phyloP scores from a whole-genome alignment of 2,113 vertebrate genomes.

The Propithecus coquereli region DNA sequence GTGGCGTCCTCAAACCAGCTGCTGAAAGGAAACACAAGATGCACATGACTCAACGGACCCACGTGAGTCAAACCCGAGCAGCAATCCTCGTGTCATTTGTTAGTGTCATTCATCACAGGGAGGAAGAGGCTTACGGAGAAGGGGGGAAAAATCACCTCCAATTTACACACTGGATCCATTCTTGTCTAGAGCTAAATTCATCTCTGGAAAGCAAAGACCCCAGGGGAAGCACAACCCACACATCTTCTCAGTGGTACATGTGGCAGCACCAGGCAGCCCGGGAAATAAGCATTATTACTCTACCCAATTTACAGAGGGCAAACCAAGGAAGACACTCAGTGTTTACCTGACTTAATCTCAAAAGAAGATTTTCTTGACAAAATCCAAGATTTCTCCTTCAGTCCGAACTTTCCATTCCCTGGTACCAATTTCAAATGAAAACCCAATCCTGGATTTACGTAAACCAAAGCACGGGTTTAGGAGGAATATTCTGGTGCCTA shows the following conservation, averaged over 20 bases:
- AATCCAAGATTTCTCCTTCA: slow-evolving; percentile 28
- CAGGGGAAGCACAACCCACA: not conserved
- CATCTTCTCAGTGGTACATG: not conserved
- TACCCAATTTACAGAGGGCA: slow-evolving; percentile 6
- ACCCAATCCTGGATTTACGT: slow-evolving; percentile 36
- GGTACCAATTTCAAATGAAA: slow-evolving; percentile 51
- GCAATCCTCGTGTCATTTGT: not conserved
- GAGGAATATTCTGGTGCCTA: not conserved
- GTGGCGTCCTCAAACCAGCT: slow-evolving; percentile 91
- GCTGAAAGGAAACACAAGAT: slow-evolving; percentile 77
- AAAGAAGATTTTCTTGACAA: slow-evolving; percentile 22
- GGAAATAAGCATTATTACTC: not conserved
- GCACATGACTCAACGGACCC: not conserved
- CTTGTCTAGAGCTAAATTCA: not conserved
- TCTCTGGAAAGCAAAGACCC: not conserved
- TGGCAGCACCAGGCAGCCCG: not conserved
- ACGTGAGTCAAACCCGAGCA: not conserved
- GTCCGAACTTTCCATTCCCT: not conserved
- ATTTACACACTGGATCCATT: not conserved
- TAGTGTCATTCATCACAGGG: not conserved
- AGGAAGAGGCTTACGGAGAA: not conserved
- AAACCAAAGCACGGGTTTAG: slow-evolving; percentile 52
- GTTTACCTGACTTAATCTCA: slow-evolving; percentile 47
- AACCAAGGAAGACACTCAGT: not conserved
- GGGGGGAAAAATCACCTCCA: not conserved